Percentiles rank a stretch among this genome's conserved stretches.
phyloP scores from a whole-genome alignment of 2,113 vertebrate species.

The Gavia stellata region DNA sequence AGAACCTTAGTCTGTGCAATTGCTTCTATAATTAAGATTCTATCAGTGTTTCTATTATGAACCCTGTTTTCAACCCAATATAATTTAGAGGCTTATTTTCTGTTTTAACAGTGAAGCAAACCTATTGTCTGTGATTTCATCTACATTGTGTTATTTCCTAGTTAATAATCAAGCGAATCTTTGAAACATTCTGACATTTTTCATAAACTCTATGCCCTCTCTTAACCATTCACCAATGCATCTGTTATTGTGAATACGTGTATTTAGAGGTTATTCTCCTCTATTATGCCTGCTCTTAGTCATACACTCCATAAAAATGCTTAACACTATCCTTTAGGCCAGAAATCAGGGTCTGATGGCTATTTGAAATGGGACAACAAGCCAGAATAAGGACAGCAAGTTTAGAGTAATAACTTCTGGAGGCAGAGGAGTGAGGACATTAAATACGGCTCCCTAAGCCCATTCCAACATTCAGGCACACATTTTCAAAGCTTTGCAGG shows the following conservation, averaged over 20 bases:
- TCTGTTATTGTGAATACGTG: neutral
- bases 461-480: neutral
- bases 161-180: neutral
- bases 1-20: slow-evolving; percentile 20
- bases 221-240: neutral
- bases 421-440: neutral
- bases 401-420: neutral
- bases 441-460: neutral
- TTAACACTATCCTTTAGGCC: neutral
- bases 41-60: slow-evolving; percentile 25
- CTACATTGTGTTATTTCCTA: neutral
- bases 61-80: neutral
- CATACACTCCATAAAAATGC: neutral
- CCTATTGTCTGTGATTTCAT: neutral
- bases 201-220: neutral
- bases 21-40: slow-evolving; percentile 50
- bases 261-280: neutral
- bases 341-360: neutral
- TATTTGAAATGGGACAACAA: neutral
- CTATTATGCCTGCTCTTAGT: neutral
- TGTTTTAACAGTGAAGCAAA: neutral
- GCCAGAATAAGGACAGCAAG: neutral
- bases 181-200: neutral
- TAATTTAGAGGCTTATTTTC: neutral
- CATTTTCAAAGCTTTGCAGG: neutral